phyloP scores from a whole-genome alignment of 1,140 invertebrate species.

The Drosophila sechellia region DNA sequence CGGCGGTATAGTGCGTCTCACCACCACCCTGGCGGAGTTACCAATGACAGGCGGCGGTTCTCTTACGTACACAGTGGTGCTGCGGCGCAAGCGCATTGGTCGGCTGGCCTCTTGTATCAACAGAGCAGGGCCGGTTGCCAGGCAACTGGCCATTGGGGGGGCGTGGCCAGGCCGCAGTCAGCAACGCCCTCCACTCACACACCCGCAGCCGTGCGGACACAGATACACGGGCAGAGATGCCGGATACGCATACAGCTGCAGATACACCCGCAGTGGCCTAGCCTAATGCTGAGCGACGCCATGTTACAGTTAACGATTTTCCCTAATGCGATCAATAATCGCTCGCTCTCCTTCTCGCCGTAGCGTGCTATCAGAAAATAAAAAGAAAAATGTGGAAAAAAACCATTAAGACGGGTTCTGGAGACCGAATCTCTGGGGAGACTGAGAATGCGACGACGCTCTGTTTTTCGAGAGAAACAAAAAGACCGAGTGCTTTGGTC shows the following conservation, averaged over 20 bases:
- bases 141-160: conserved; percentile 57
- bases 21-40: conserved; percentile 34
- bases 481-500: neutral
- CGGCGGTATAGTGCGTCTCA: conserved; percentile 5
- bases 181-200: conserved; percentile 50
- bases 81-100: conserved; percentile 74
- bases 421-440: conserved; percentile 14
- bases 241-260: neutral
- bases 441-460: conserved; percentile 23
- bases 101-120: conserved; percentile 70
- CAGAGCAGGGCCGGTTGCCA: conserved; percentile 61
- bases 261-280: neutral
- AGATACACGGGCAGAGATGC: neutral
- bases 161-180: conserved; percentile 48
- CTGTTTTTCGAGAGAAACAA: conserved; percentile 68
- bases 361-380: conserved; percentile 4
- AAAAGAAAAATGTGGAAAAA: neutral
- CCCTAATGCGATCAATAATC: conserved; percentile 82
- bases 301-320: conserved; percentile 83
- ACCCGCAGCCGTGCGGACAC: conserved; percentile 4
- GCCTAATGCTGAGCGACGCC: conserved; percentile 77
- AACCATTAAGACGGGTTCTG: conserved; percentile 26
- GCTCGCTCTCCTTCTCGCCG: conserved; percentile 57
- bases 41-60: conserved; percentile 65
- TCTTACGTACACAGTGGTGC: conserved; percentile 72